Conservation (phyloP, 2,113 vertebrate genomes). For the Cisticola juncidis region DNA sequence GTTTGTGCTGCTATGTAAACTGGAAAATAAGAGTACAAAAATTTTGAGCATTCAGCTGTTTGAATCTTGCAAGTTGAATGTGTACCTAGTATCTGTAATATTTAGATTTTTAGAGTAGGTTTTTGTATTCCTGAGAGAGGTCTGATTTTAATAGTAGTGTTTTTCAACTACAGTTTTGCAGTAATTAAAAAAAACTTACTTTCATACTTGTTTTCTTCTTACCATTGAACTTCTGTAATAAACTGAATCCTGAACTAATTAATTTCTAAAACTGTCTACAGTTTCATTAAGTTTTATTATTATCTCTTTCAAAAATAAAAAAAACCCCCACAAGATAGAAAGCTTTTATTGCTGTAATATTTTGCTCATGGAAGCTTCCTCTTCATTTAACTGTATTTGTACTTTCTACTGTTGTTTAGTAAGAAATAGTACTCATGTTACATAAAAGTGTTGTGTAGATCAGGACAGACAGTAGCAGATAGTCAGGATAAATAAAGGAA, state of each 20-base stretch:
- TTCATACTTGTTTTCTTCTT: neutral
- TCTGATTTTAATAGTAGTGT: neutral
- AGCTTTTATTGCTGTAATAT: neutral
- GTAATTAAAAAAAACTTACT: neutral
- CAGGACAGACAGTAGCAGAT: neutral
- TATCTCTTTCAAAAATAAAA: neutral
- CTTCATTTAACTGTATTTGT: neutral
- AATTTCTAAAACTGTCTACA: neutral
- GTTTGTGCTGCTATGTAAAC: neutral
- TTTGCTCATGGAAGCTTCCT: neutral
- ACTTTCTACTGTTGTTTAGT: neutral
- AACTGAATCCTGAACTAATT: neutral
- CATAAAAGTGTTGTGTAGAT: neutral
- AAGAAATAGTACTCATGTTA: neutral
- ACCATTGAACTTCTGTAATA: neutral
- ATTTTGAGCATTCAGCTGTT: neutral
- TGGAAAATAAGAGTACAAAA: neutral
- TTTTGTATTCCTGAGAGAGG: neutral
- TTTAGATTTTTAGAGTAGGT: neutral
- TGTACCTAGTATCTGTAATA: neutral
- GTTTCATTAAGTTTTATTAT: neutral
- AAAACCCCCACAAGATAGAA: neutral
- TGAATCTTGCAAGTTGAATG: neutral
- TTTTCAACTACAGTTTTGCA: neutral
- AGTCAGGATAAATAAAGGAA: neutral